phyloP scores from a whole-genome alignment of 2,797 vertebrate genomes.

The Diplodus puntazzo region DNA sequence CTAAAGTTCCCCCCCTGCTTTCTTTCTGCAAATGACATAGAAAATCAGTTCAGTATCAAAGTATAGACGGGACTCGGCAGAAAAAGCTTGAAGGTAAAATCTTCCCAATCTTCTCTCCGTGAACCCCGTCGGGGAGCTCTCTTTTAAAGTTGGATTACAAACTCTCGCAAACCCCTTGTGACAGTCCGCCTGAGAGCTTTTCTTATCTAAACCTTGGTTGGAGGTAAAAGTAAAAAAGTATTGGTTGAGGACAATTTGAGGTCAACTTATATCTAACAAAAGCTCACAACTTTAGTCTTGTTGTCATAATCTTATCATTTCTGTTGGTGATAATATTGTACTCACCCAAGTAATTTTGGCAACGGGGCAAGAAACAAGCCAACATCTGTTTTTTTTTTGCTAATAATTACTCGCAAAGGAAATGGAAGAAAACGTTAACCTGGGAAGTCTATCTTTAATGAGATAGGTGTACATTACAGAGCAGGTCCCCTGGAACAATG shows the following conservation, averaged over 20 bases:
- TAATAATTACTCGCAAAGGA: too few relatives aligned
- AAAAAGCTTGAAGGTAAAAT: conserved; percentile 28
- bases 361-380: not conserved
- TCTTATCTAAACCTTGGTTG: conserved; percentile 31
- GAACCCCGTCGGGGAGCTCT: conserved; percentile 56
- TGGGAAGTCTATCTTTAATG: not conserved
- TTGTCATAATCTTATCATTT: not conserved
- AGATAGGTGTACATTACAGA: not conserved
- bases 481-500: too few relatives aligned
- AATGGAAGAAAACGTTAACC: too few relatives aligned
- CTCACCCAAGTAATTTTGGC: not conserved
- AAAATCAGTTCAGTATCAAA: conserved; percentile 36
- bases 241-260: conserved; percentile 41
- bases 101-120: conserved; percentile 24
- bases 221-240: conserved; percentile 1
- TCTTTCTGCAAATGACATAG: conserved; percentile 29
- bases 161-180: conserved; percentile 17
- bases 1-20: conserved; percentile 19
- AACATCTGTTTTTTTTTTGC: not conserved
- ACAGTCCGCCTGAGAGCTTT: conserved; percentile 11
- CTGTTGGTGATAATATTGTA: not conserved
- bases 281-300: not conserved
- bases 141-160: conserved; percentile 40
- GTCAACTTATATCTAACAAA: not conserved
- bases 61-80: not conserved